Evolutionary conservation across 2,113 vertebrate genomes (phyloP), one percentile per base, ranked within the genome.

Genomic region (Chroicocephalus ridibundus): DNA sequence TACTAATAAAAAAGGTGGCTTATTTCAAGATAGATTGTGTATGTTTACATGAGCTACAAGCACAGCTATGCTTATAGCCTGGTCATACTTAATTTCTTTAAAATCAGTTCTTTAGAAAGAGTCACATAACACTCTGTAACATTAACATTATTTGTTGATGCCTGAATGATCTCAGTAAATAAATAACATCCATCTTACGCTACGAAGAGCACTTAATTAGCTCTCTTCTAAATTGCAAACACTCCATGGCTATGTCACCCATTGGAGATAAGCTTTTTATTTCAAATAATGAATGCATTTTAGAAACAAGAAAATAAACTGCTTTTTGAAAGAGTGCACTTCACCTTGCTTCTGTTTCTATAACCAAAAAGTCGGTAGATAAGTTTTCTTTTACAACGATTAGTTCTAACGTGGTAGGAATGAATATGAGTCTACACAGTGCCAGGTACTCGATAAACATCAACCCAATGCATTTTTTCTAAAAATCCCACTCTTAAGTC

Each of bases 111-210:
- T 88, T 89, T 42, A 49, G 34, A 54, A 82, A 55, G 15, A 83
- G 36, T 47, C 60, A 34, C 31, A 74, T 76, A 69, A 78, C 42
- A 32, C 26, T 60, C n/a, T 44, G 10, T 44, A 76, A 78, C 49
- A 21, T 20, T 31, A 36, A 62, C 19, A 12, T 78, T 88, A 88
- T 78, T 90, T 94, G 47, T 51, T 82, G 92, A 90, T 71, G 61
- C 34, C 57, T 92, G 77, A 93, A 72, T 65, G 40, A 93, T 82
- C 80, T 89, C n/a, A 57, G 34, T 61, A 92, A 95, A 90, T 75
- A 95, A 86, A n/a, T 57, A 93, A 70, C n/a, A 55, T 83, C 54
- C 26, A 75, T 65, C 60, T 92, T 58, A 86, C 18, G 51, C 65
- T 76, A 92, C 1, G 1, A 93, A 86, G 40, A 93, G 40, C 34